Evolutionary conservation across 2,888 invertebrate genomes (phyloP), one percentile per base, ranked within the genome.

Genomic region (Agrochola circellaris): DNA sequence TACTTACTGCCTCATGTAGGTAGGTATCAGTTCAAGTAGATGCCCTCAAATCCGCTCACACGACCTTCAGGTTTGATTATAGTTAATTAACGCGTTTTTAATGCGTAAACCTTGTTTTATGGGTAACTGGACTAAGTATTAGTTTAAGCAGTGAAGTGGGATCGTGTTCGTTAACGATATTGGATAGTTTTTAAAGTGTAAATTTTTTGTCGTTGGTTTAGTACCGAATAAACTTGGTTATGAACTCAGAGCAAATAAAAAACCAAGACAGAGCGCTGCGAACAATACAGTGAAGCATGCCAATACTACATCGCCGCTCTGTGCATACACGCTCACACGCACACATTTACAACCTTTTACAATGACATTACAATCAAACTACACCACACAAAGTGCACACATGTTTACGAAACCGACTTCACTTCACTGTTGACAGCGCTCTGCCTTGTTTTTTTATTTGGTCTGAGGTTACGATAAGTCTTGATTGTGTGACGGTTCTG

Each of bases 21-120:
- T 61, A 76, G 48, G 26, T 77, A 77, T 73, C 54, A 74, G 26
- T 48, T 67, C 60, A 61, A 66, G 30, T 75, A 60, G 54, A 69
- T 83, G 67, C 74, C 71, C 73, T 80, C 79, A 75, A 87, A 81
- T 75, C 72, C 81, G 73, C 62, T 81, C 74, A 73, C 68, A 60
- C 82, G 85, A 75, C 89, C 87, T 89, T 85, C 72, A 6, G 23
- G 20, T 64, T 51, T 78, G 4, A 79, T 81, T 73, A 67, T 26
- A 64, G 48, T 60, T 78, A 65, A 65, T 82, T 72, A 75, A 65
- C 67, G 34, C n/a, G 48, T 71, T 71, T 62, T 71, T n/a, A 70
- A 65, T 70, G 48, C 48, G 48, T 38, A 17, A 15, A 34, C 30
- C 7, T 74, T 15, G 45, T 67, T 66, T 67, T 74, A 81, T 60